phyloP scores from a whole-genome alignment of 2,888 invertebrate species.

The Drosophila affinis region DNA sequence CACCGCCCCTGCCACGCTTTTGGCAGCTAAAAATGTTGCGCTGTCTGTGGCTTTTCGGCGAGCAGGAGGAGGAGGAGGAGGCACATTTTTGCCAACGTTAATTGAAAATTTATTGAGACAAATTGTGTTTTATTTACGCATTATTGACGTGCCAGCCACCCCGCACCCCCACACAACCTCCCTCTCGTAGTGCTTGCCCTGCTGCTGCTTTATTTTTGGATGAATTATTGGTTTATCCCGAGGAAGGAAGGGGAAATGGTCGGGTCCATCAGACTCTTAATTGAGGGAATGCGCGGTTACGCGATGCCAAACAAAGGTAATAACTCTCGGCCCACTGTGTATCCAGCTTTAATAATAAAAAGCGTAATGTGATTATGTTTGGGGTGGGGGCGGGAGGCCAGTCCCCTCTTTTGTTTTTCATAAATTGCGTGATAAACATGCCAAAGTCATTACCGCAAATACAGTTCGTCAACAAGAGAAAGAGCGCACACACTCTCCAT shows the following conservation, averaged over 20 bases:
- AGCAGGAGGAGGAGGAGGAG: slow-evolving; percentile 4
- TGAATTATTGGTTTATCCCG: slow-evolving; percentile 16
- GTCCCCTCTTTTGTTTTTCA: slow-evolving; percentile 41
- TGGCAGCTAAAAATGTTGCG: slow-evolving; percentile 38
- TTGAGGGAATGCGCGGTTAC: neutral
- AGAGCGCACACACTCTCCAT: too few relatives aligned
- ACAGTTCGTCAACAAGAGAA: slow-evolving; percentile 53
- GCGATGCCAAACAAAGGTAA: neutral
- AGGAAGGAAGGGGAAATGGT: neutral
- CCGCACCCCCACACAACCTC: too few relatives aligned
- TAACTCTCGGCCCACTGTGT: neutral
- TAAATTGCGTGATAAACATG: slow-evolving; percentile 66
- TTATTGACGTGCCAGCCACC: slow-evolving; percentile 50
- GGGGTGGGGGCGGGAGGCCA: neutral
- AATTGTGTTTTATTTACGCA: slow-evolving; percentile 60
- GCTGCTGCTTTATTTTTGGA: slow-evolving; percentile 22
- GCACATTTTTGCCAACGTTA: slow-evolving; percentile 60
- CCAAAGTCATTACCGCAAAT: slow-evolving; percentile 75
- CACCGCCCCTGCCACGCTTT: neutral
- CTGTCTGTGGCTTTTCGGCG: slow-evolving; percentile 48
- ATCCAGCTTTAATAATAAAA: neutral
- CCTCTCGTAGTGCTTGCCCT: neutral
- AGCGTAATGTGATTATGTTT: slow-evolving; percentile 22
- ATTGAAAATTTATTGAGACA: slow-evolving; percentile 79
- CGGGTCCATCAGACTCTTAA: neutral